A percentile compares a stretch with the other conserved stretches of the same genome.
Evolutionary conservation across 2,113 vertebrate species (phyloP).

Genomic region (Rhipidura dahli): DNA sequence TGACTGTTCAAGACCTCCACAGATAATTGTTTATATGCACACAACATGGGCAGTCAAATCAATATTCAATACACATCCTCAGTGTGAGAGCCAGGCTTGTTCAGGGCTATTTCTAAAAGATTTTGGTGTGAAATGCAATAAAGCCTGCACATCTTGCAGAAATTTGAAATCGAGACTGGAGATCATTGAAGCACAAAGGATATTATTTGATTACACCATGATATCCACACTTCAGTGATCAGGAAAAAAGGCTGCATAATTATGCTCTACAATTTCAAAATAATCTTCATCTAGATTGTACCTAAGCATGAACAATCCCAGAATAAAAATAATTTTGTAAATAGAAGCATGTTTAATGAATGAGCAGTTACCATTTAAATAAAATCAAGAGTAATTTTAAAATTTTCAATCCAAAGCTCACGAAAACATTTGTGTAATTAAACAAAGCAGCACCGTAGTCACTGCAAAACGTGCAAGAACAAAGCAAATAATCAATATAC

Average conservation of each 20-base stretch:
- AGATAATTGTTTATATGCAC: background rate
- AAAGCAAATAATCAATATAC: background rate
- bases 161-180: constrained; percentile 22
- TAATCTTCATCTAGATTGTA: background rate
- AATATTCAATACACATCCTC: background rate
- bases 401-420: background rate
- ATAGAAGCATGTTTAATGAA: background rate
- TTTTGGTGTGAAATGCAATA: constrained; percentile 11
- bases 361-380: background rate
- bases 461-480: background rate
- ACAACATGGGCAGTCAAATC: background rate
- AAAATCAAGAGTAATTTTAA: background rate
- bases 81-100: background rate
- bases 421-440: background rate
- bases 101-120: background rate
- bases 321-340: background rate
- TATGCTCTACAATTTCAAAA: constrained; percentile 1
- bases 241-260: background rate
- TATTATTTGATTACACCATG: constrained; percentile 54
- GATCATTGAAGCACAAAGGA: constrained; percentile 37
- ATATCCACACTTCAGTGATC: constrained; percentile 39
- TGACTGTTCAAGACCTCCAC: background rate
- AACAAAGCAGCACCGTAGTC: background rate
- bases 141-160: constrained; percentile 18
- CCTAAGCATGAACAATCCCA: background rate